Evolutionary conservation across 2,888 invertebrate genomes (phyloP), one percentile per base, ranked within the genome.

Genomic region (Schrankia costaestrigalis): DNA sequence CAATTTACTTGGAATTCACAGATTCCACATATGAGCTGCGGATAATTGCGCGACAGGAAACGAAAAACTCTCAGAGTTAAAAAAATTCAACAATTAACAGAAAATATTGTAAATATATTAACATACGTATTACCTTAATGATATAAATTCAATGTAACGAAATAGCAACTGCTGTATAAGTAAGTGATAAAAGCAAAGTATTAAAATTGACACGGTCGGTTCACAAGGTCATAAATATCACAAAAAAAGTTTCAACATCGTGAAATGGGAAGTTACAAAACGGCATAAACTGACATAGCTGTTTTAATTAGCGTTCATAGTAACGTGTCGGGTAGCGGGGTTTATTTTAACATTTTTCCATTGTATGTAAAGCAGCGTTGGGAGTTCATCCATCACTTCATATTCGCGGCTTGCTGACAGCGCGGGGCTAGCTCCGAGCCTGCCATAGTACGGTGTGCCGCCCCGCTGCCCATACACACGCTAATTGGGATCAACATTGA

Each of bases 261-360:
- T 66, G 68, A 72, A 75, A 67, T 58, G 56, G 64, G 62, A 67
- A 64, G 63, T 71, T 68, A 76, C 74, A 75, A 74, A 78, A 78
- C 68, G 63, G 65, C 63, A 74, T 71, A 75, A 76, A 75, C 67
- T 68, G 67, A 66, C 59, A 71, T 71, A 71, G 71, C 71, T 69
- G 74, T 78, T 80, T 83, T 85, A 85, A 86, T 85, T 84, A 84
- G 77, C 77, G 75, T 74, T 75, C 70, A 76, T 79, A 78, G 73
- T 59, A 68, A 76, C 71, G 75, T 78, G 79, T 76, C 66, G 63
- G 75, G 59, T 71, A 59, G 63, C 56, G 59, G 63, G 53, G 64
- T 63, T 71, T 73, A 73, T 78, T 76, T 60, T 56, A 63, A 61
- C 63, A 71, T 71, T 75, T 74, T 72, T 70, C 84, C 82, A 86